Base-by-base conservation (phyloP, 2,888 invertebrate genomes). In the Eueremaeus valkanovi region DNA sequence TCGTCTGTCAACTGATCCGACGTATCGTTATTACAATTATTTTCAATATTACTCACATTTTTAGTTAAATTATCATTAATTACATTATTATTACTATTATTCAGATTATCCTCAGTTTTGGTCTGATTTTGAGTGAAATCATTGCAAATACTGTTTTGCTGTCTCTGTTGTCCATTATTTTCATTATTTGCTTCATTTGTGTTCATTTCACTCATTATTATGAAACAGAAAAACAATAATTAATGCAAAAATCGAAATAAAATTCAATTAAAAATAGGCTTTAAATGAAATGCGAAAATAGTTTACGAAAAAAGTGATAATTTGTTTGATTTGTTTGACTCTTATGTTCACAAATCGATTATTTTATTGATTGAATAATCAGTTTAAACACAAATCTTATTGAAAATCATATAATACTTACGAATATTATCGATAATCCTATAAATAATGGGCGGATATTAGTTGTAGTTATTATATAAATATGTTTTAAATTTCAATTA, bases 121-220 rank as follows among this genome's bases (percentile, higher is more conserved):
- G 36, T 42, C 68, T 40, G n/a, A 42, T 68, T 68, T 68, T 68
- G 68, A 68, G 68, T 68, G 24, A 68, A 6, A 24, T 68, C 68
- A 27, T 68, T 42, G 21, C 21, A 42, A 68, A 63, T 63, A 63
- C 63, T 63, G 63, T 68, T 24, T 68, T 68, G 5, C n/a, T 31
- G 68, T 68, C 42, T 42, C n/a, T 40, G n/a, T 9, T 66, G 24
- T 33, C 29, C 36, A 36, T 36, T 36, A 11, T 11, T 36, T 18
- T 66, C 21, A 29, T 61, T 61, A 31, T 33, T 33, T 1, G 2
- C 66, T 66, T 66, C 66, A 68, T 68, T 68, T 68, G 68, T n/a
- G 68, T 42, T 68, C 68, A 68, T 68, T 68, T 68, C 68, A 63
- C 31, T 33, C 16, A 63, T 63, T 18, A 63, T 31, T 33, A 5